Evolutionary conservation across 37 sponge, comb jelly and placozoan genomes (phyloP), one percentile per base, ranked within the genome.

Genomic region (Hexactinellida sp.): DNA sequence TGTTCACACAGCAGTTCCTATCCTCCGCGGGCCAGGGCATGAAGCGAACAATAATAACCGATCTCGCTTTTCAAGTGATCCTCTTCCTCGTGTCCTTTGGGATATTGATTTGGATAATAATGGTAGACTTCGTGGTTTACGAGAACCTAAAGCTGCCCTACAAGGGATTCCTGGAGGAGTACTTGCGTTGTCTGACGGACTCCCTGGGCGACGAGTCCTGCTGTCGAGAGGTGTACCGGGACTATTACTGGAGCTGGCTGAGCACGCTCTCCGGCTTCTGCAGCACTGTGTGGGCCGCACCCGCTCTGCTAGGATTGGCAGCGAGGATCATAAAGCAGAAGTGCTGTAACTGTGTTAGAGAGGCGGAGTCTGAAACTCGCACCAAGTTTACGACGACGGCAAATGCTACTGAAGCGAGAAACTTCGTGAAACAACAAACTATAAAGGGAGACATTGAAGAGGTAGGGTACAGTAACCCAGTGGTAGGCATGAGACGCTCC

Each of bases 91-190:
- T 63, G 3, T 63, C 76, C 19, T 63, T 63, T 23, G 76, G 76
- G 34, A 7, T n/a, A 3, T 23, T 63, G 76, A 63, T 63, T 25
- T 63, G 76, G 76, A 63, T 63, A 10, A 63, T 63, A 3, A 63
- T 63, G 76, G 13, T 63, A 63, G 76, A 63, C 34, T 63, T 63
- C 34, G 30, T 63, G 3, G 76, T 63, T 10, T 63, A 63, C 34
- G 76, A 63, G 76, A 63, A 63, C 34, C 76, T 63, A 10, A 63
- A 63, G 34, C 76, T 63, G 25, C 76, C 76, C 30, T 63, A 63
- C 34, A 63, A 25, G 5, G 76, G 76, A 25, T 63, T 25, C 76
- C 30, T 63, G 25, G 28, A 63, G 25, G 76, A 63, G 30, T 63
- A 63, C 76, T 21, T 63, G 5, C 3, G 76, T 3, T 63, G 76